Base-by-base conservation (phyloP, 2,113 vertebrate genomes). In the Microcebus ravelobensis region DNA sequence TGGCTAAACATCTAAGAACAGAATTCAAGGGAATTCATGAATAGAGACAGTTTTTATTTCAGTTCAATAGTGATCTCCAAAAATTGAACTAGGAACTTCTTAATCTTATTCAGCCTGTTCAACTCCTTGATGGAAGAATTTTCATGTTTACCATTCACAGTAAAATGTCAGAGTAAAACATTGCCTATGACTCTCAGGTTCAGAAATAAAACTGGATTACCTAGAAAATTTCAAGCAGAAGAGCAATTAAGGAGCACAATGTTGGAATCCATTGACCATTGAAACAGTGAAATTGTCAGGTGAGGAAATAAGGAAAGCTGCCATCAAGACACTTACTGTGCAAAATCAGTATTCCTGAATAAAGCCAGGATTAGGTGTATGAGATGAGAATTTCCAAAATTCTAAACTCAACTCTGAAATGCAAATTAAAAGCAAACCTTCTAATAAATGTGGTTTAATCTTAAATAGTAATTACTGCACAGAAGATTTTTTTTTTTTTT, bases 201-300 rank as follows among this genome's bases (percentile, higher is more conserved):
- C 42, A 65, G 61, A 90, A 77, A 90, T 65, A 95, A 95, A 95
- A 83, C 59, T 55, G 36, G 23, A 73, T 67, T 80, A 92, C 67
- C 65, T 52, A 83, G 55, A 90, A 71, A 8, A 59, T 61, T 89
- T 87, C 83, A 91, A 93, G 91, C 42, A 81, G 34, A 76, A 91
- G 87, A 91, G 52, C 42, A 93, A 77, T 63, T 70, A 93, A 55
- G 50, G 68, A 77, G 34, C 8, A 48, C 15, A 87, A 57, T 25
- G 52, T 23, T 61, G 17, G 29, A 83, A 82, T 77, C 50, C 20
- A 23, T 42, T 18, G 52, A 63, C n/a, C 48, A 88, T 27, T 36
- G 45, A 1, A 34, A 65, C 12, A 25, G 71, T n/a, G 39, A 67
- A 76, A 86, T 4, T 15, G 3, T 25, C 48, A 90, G 48, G 9